A percentile compares a stretch with the other conserved stretches of the same genome.
Conservation (phyloP, 2,888 invertebrate species). For the Brachylomia viminalis region DNA sequence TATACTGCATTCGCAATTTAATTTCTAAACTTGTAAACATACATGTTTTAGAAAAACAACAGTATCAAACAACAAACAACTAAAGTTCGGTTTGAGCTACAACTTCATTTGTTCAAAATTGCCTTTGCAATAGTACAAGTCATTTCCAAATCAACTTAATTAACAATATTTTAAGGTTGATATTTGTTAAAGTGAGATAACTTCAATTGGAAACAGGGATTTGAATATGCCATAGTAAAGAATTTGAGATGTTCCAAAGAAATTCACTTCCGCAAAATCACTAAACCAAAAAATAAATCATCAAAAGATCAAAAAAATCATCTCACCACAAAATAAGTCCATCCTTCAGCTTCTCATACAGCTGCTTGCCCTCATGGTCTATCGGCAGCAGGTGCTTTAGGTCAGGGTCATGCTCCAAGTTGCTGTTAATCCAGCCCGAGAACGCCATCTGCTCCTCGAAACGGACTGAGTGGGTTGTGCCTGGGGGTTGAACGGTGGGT, state of each 20-base stretch:
- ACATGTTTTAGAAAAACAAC: too few relatives aligned
- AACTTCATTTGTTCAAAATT: too few relatives aligned
- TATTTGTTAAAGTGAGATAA: too few relatives aligned
- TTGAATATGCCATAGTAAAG: too few relatives aligned
- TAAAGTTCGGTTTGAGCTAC: too few relatives aligned
- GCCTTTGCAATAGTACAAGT: too few relatives aligned
- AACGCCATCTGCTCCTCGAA: constrained; percentile 99
- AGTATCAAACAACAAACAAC: too few relatives aligned
- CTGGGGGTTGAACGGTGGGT: constrained; percentile 66
- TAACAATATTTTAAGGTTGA: too few relatives aligned
- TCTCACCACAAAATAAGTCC: constrained; percentile 98
- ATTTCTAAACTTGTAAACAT: too few relatives aligned
- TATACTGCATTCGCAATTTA: too few relatives aligned
- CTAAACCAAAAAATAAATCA: neutral
- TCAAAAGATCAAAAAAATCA: neutral
- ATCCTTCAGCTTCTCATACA: constrained; percentile 98
- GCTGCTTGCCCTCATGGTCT: constrained; percentile 96
- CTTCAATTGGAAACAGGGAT: too few relatives aligned
- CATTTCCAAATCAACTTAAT: too few relatives aligned
- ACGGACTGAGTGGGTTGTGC: constrained; percentile 98
- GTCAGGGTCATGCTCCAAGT: constrained; percentile 97
- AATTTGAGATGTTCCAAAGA: neutral
- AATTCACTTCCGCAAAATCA: neutral
- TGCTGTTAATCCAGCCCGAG: constrained; percentile 99
- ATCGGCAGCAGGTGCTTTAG: constrained; percentile 97